Evolutionary conservation across 2,797 vertebrate species (phyloP), one percentile per base, ranked within the genome.

Genomic region (Glyptemys insculpta): DNA sequence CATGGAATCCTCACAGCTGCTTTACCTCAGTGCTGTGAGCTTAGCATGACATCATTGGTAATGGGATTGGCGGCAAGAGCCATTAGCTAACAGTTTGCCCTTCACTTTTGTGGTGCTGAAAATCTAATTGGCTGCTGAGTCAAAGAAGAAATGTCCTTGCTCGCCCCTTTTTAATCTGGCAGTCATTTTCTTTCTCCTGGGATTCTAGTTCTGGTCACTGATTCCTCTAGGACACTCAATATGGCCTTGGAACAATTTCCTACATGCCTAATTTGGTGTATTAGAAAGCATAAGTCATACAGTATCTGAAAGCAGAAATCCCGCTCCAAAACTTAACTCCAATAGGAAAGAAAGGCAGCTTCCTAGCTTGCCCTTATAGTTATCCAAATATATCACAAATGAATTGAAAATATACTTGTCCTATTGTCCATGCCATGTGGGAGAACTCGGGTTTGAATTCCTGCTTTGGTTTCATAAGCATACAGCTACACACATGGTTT

Each of bases 171-270:
- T 94, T 90, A 85, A 94, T 91, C 90, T 87, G 88, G 72, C 88
- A 83, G 90, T 81, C 0, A 27, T 83, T 83, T 91, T 88, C 85
- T 93, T 94, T 94, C 92, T 94, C 83, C 44, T 0, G 5, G 79
- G 90, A 79, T 52, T 85, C 86, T 85, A 19, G 53, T 31, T 53
- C 78, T 19, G 16, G 92, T 80, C 87, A 37, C 91, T 0, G 81
- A 65, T 95, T 97, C 97, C 96, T 97, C 37, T 79, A 94, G 97
- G 96, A 94, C 89, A 79, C 94, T 91, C 95, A 34, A 6, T 89
- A 52, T 0, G 18, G 81, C 80, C 92, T 93, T 76, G 72, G 86
- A 89, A 95, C 94, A 91, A 84, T 93, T 90, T 90, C 92, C 93
- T 27, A 14, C n/a, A 1, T 10, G 37, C 53, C 2, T 31, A 92